Evolutionary conservation across 2,888 invertebrate species (phyloP).

Genomic region (Clepsis dumicolana): DNA sequence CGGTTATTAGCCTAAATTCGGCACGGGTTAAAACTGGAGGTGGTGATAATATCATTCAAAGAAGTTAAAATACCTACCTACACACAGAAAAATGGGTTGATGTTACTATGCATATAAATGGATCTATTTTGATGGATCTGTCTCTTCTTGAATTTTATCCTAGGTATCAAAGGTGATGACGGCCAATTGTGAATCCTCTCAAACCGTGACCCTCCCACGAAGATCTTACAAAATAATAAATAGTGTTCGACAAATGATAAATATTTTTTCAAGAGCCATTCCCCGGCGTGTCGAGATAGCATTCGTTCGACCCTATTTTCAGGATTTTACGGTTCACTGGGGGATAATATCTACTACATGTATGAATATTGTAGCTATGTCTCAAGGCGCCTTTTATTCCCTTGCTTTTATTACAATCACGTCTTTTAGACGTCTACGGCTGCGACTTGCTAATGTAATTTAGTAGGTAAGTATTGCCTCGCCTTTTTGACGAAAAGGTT

Average conservation of each 20-base stretch:
- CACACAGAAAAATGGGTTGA: too few relatives aligned
- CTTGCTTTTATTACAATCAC: slow-evolving; percentile 40
- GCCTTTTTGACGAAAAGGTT: slow-evolving; percentile 28
- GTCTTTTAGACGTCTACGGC: slow-evolving; percentile 30
- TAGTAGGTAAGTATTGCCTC: slow-evolving; percentile 27
- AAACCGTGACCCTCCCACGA: background rate
- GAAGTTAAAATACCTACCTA: background rate
- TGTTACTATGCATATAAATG: background rate
- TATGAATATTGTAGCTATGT: slow-evolving; percentile 19
- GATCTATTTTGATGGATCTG: background rate
- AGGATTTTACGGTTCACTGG: slow-evolving; percentile 28
- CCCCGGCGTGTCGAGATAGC: slow-evolving; percentile 20
- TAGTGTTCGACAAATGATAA: slow-evolving; percentile 28
- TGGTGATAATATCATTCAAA: background rate
- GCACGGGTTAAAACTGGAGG: background rate
- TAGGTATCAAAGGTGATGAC: background rate
- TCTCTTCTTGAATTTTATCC: background rate
- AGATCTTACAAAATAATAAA: slow-evolving; percentile 21
- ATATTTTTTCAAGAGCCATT: slow-evolving; percentile 23
- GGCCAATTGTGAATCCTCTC: background rate
- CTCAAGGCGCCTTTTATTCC: slow-evolving; percentile 9
- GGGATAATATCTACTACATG: slow-evolving; percentile 12
- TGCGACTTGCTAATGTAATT: slow-evolving; percentile 30
- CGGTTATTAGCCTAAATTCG: background rate
- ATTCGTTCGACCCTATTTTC: slow-evolving; percentile 25